Evolutionary conservation across 2,113 vertebrate genomes (phyloP).

Genomic region (Melanocharis versteri): DNA sequence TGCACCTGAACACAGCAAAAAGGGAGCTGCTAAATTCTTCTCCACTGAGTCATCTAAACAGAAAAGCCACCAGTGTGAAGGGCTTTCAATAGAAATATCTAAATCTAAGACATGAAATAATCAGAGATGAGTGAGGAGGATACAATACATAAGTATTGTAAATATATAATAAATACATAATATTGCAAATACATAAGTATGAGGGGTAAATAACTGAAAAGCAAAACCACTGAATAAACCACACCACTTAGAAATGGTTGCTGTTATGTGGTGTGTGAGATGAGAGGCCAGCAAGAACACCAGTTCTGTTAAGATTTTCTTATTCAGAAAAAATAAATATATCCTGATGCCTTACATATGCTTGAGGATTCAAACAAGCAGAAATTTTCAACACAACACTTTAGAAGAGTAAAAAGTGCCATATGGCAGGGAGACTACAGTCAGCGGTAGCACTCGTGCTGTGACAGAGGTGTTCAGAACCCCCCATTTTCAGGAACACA

Average conservation of each 20-base stretch:
- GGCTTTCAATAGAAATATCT: neutral
- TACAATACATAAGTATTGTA: too few species aligned
- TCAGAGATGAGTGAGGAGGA: neutral
- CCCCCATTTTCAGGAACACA: neutral
- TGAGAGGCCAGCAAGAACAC: neutral
- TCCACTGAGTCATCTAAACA: neutral
- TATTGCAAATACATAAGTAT: neutral
- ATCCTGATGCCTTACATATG: neutral
- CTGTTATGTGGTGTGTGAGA: neutral
- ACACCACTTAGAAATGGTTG: neutral
- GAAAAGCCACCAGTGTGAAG: neutral
- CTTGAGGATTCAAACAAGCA: neutral
- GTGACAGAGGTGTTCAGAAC: neutral
- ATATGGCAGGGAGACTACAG: neutral
- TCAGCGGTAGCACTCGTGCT: neutral
- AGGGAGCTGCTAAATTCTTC: neutral
- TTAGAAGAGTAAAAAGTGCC: neutral
- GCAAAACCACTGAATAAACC: neutral
- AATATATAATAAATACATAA: too few species aligned
- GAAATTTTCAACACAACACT: neutral
- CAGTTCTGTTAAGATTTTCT: neutral
- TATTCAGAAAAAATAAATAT: neutral
- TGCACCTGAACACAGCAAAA: accelerated
- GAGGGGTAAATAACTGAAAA: neutral
- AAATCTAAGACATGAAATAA: neutral